Evolutionary conservation across 2,888 invertebrate species (phyloP), one percentile per base, ranked within the genome.

Genomic region (Laspeyria flexula): DNA sequence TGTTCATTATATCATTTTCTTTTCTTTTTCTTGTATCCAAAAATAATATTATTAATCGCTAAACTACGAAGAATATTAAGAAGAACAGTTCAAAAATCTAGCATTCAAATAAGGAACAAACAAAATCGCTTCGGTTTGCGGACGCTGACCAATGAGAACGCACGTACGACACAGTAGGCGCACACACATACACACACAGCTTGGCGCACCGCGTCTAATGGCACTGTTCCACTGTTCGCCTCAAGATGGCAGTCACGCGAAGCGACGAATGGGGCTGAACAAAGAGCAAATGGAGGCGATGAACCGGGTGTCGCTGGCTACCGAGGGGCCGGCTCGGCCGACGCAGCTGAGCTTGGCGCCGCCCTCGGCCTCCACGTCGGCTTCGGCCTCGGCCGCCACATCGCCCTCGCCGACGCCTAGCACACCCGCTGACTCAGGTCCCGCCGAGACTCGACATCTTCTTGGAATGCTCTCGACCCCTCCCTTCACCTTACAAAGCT

Each of bases 211-310:
- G 78, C 77, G 75, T 83, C 83, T 89, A 90, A 90, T 86, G 75
- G 86, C 86, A 88, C 83, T 83, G 77, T 88, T 87, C 72, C 86
- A 51, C 51, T 51, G 51, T 52, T 52, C 51, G 84, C 86, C 79
- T 85, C 83, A 92, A 93, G 93, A 92, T 92, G 93, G 92, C 92
- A 92, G 92, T 89, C 91, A 92, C 90, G 88, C 90, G 92, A 92
- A 92, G 88, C 83, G 92, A 87, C 91, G 93, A 78, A 91, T 92
- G 89, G 93, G 92, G 82, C 92, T 93, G 86, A 92, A 92, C 88
- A 88, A 91, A 81, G 93, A 93, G 80, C 90, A 93, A 81, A 90
- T 93, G 89, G 93, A 93, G 84, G 93, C 90, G 77, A 88, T 93
- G 90, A 89, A 86, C 81, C 86, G 84, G 62, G 90, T 90, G 80